Conservation (phyloP, 1,140 invertebrate species). For the Druon quercuslanigerum region DNA sequence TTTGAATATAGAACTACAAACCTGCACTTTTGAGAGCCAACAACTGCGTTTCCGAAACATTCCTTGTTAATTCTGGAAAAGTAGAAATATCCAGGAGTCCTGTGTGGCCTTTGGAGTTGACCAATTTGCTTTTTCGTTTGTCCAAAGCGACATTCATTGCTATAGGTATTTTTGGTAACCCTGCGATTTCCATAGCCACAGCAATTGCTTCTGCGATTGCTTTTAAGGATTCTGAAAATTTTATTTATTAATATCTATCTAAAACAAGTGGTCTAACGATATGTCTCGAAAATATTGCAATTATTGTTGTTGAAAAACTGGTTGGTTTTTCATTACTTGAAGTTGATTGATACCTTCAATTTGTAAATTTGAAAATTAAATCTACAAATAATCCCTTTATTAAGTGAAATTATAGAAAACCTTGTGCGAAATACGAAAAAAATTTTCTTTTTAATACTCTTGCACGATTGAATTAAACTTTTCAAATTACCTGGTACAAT, state of each 20-base stretch:
- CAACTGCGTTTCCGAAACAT: slow-evolving; percentile 81
- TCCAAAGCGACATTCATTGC: slow-evolving; percentile 83
- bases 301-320: no score
- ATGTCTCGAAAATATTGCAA: no score
- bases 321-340: no score
- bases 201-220: slow-evolving; percentile 91
- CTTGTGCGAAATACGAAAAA: no score
- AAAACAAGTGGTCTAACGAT: no score
- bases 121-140: slow-evolving; percentile 84
- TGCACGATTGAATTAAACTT: no score
- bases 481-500: no score
- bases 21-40: slow-evolving; percentile 80
- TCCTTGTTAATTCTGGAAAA: slow-evolving; percentile 78
- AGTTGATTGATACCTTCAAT: no score
- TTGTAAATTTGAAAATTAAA: no score
- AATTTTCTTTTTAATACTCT: no score
- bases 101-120: slow-evolving; percentile 73
- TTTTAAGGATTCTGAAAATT: slow-evolving; percentile 86
- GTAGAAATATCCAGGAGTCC: slow-evolving; percentile 76
- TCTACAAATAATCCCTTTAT: no score
- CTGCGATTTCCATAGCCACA: slow-evolving; percentile 86
- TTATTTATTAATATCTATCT: slow-evolving; percentile 76
- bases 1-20: slow-evolving; percentile 49
- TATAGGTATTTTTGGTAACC: slow-evolving; percentile 79
- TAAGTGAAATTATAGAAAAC: no score